Base-by-base conservation (phyloP, 2,888 invertebrate species). In the Dendrolimus pini region DNA sequence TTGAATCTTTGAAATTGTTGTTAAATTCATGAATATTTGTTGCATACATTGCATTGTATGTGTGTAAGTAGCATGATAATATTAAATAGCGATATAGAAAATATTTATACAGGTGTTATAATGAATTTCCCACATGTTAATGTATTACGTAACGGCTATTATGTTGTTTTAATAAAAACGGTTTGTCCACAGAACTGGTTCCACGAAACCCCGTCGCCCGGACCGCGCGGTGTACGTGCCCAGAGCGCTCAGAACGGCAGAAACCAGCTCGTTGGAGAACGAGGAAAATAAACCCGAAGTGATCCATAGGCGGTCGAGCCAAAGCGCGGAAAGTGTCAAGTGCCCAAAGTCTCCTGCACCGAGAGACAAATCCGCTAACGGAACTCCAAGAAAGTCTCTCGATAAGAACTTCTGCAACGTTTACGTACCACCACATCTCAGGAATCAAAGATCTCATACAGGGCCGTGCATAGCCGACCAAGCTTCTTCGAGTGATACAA, bases 221-320 rank as follows among this genome's bases (percentile, higher is more conserved):
- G 96, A 96, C 81, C 93, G 94, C 53, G 95, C 95, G 18, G 94
- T 96, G 56, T 96, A 96, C 89, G 94, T 96, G 62, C 96, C 96
- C 61, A 92, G 94, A 74, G 94, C 94, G 61, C 89, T 94, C 62
- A 92, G 94, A 60, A 71, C 78, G 41, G 75, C 83, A n/a, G 81
- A 84, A 55, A 67, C 59, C 57, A 71, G 62, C 52, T 57, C 65
- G 7, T 55, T 66, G 7, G 78, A 80, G 47, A 82, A 82, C 42
- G 78, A 80, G 47, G 83, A 82, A 42, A 63, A 55, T 60, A 78
- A 77, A 61, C 68, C 75, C 41, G 69, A 75, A 54, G 58, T 65
- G 54, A 72, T 63, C 56, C 47, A 47, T 47, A 79, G 79, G 62
- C 76, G 78, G 61, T 69, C 76, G 58, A 75, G 75, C 65, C 78